phyloP scores from a whole-genome alignment of 1,140 invertebrate genomes.

The Aphelenchoides besseyi region DNA sequence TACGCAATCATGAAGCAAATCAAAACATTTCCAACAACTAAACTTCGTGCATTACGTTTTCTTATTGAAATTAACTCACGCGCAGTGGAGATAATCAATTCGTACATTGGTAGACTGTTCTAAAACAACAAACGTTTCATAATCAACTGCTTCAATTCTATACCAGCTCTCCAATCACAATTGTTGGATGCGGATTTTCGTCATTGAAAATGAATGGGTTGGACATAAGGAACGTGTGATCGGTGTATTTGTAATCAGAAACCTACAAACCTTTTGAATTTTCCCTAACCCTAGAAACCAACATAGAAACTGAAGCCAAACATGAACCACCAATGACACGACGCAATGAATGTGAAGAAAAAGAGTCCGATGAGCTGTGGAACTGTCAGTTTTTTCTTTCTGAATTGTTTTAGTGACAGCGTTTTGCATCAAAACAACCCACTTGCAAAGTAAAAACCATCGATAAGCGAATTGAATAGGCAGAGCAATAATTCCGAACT shows the following conservation, averaged over 20 bases:
- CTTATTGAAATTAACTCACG: too few species aligned
- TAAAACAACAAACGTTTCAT: not conserved
- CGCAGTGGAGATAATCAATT: too few species aligned
- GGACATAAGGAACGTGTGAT: not conserved
- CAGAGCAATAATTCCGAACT: not conserved
- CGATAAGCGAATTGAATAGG: conserved; percentile 4
- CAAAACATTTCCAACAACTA: not conserved
- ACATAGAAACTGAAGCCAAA: not conserved
- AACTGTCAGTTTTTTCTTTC: not conserved
- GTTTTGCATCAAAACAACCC: not conserved
- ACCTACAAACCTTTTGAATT: not conserved
- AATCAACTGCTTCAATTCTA: not conserved
- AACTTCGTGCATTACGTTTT: too few species aligned
- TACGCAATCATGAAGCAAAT: not conserved
- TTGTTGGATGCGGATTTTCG: not conserved
- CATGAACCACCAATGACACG: not conserved
- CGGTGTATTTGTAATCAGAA: not conserved
- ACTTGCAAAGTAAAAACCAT: not conserved
- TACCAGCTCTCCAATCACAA: conserved; percentile 5
- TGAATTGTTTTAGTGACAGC: not conserved
- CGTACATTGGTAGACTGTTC: too few species aligned
- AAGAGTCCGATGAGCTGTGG: not conserved
- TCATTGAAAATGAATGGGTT: conserved; percentile 10
- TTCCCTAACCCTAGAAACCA: too few species aligned
- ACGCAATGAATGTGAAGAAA: not conserved